phyloP scores from a whole-genome alignment of 2,797 vertebrate genomes.

The Amblyopsis hoosieri region DNA sequence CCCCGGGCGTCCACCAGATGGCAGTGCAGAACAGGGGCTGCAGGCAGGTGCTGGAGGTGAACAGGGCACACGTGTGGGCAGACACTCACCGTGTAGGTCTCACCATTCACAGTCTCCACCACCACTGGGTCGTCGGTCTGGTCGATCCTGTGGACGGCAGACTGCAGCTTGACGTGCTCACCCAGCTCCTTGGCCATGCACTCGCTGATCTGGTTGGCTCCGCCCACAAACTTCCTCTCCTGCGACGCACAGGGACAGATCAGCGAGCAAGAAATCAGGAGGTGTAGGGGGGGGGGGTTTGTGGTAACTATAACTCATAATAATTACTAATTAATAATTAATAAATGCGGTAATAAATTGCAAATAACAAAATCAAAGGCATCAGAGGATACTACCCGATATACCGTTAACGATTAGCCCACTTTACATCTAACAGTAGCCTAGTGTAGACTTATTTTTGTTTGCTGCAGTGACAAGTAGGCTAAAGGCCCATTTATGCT shows the following conservation, averaged over 20 bases:
- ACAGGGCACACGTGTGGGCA: background rate
- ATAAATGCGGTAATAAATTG: no score
- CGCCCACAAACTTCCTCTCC: conserved; percentile 95
- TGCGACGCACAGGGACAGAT: conserved; percentile 48
- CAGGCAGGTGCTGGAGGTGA: background rate
- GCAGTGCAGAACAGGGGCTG: conserved; percentile 29
- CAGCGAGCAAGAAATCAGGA: background rate
- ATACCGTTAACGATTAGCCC: no score
- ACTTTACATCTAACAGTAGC: no score
- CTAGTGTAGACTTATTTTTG: no score
- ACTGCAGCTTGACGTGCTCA: conserved; percentile 84
- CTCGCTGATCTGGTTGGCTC: conserved; percentile 90
- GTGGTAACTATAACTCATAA: no score
- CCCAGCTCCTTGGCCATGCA: conserved; percentile 85
- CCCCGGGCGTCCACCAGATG: conserved; percentile 37
- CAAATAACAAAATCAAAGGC: no score
- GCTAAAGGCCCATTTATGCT: no score
- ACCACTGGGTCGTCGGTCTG: conserved; percentile 83
- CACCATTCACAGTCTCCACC: conserved; percentile 88
- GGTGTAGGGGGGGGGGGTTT: background rate
- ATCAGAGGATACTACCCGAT: no score
- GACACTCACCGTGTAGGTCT: conserved; percentile 81
- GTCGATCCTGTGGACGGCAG: conserved; percentile 86
- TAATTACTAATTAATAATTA: no score
- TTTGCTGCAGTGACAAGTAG: no score